Conservation (phyloP, 2,888 invertebrate species). For the Andrena chrysosceles region DNA sequence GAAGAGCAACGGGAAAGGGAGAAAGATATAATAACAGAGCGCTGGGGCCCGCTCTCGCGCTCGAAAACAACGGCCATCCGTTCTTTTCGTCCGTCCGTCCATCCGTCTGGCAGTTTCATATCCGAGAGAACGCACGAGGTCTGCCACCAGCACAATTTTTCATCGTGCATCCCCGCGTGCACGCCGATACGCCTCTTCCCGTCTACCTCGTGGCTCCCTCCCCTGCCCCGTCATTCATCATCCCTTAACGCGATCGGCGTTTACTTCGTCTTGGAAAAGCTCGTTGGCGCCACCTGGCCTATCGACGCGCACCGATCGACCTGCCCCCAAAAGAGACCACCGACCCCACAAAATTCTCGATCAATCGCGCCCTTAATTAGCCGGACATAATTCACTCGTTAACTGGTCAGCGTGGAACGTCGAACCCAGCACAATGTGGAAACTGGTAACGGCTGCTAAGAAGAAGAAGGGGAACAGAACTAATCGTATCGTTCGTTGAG, state of each 20-base stretch:
- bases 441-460: neutral
- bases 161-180: constrained; percentile 66
- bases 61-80: constrained; percentile 80
- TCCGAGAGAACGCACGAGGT: constrained; percentile 64
- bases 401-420: neutral
- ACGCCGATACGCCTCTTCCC: constrained; percentile 51
- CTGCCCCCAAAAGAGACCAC: neutral
- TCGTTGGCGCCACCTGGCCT: constrained; percentile 79
- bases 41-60: constrained; percentile 75
- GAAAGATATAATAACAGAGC: constrained; percentile 83
- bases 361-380: constrained; percentile 55
- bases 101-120: constrained; percentile 76
- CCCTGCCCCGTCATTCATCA: constrained; percentile 72
- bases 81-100: constrained; percentile 75
- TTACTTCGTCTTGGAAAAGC: constrained; percentile 70
- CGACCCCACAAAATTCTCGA: constrained; percentile 21
- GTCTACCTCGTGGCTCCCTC: constrained; percentile 35
- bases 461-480: neutral
- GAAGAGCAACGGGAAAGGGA: constrained; percentile 58
- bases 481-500: neutral
- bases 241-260: constrained; percentile 76
- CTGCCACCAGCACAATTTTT: constrained; percentile 77
- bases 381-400: constrained; percentile 24
- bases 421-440: neutral
- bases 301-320: constrained; percentile 61